Percentiles rank a stretch among this genome's conserved stretches.
Evolutionary conservation across 2,797 vertebrate species (phyloP).

Genomic region (Gallirallus australis): DNA sequence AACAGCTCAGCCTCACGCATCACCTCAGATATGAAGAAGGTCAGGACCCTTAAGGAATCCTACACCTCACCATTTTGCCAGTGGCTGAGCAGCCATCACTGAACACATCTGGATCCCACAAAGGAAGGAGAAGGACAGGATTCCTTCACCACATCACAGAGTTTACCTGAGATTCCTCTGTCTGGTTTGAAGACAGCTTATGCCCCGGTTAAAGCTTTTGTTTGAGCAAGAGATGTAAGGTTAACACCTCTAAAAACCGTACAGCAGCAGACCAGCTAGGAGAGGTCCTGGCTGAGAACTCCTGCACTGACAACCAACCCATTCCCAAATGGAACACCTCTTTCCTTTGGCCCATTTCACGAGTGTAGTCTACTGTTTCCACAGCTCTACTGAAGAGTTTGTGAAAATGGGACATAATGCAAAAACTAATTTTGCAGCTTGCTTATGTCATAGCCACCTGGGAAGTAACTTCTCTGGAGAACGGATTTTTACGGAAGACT

Average conservation of each 20-base stretch:
- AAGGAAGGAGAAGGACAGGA: neutral
- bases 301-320: neutral
- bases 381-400: neutral
- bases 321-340: neutral
- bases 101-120: neutral
- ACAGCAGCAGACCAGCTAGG: neutral
- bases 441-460: neutral
- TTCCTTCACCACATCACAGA: neutral
- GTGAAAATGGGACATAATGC: neutral
- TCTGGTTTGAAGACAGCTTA: neutral
- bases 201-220: neutral
- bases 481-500: neutral
- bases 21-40: neutral
- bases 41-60: neutral
- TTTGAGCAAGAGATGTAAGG: neutral
- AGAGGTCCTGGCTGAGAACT: neutral
- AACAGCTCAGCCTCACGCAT: neutral
- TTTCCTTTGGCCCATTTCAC: neutral
- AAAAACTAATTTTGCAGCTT: neutral
- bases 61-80: accelerated
- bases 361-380: neutral
- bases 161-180: neutral
- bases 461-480: neutral
- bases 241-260: neutral
- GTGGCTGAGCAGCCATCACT: neutral